Percentiles rank a stretch among this genome's conserved stretches.
These are phyloP conservation scores for Thyatira batis DNA, from an alignment of 2,888 invertebrate species.

Conservation along the genomic window DNA sequence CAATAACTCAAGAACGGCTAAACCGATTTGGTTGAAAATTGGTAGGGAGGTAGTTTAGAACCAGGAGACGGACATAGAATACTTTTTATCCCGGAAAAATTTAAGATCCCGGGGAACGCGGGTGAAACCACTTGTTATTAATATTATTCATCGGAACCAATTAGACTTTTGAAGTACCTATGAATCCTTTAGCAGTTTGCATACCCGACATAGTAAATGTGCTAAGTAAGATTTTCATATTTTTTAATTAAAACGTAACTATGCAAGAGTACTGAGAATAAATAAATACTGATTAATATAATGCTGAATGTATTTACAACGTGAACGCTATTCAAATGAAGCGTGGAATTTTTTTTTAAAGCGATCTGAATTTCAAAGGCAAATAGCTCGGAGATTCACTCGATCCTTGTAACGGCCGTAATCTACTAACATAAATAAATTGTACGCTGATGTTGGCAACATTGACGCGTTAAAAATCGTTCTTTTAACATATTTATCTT, in stretches of 20 bases:
- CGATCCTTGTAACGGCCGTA: background rate
- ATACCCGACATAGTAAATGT: too few species aligned
- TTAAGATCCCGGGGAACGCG: too few species aligned
- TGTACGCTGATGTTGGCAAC: background rate
- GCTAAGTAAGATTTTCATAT: too few species aligned
- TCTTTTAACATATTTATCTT: background rate
- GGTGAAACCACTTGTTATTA: too few species aligned
- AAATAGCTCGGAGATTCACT: background rate
- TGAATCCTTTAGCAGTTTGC: too few species aligned
- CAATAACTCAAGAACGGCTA: too few species aligned
- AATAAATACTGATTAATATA: conserved; percentile 4
- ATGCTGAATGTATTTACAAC: conserved; percentile 1
- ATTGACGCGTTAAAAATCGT: background rate
- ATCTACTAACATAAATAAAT: background rate
- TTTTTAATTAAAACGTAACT: conserved; percentile 9
- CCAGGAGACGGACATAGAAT: too few species aligned
- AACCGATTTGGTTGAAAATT: too few species aligned
- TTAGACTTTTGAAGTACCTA: too few species aligned
- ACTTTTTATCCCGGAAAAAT: too few species aligned
- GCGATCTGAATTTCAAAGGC: conserved; percentile 1
- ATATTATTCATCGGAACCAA: too few species aligned
- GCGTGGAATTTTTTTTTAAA: background rate
- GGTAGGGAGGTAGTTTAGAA: too few species aligned
- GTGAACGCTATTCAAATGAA: background rate
- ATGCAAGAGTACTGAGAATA: conserved; percentile 12